A percentile compares a stretch with the other conserved stretches of the same genome.
Conservation (phyloP, 2,797 vertebrate genomes). For the Chloroceryle inda region DNA sequence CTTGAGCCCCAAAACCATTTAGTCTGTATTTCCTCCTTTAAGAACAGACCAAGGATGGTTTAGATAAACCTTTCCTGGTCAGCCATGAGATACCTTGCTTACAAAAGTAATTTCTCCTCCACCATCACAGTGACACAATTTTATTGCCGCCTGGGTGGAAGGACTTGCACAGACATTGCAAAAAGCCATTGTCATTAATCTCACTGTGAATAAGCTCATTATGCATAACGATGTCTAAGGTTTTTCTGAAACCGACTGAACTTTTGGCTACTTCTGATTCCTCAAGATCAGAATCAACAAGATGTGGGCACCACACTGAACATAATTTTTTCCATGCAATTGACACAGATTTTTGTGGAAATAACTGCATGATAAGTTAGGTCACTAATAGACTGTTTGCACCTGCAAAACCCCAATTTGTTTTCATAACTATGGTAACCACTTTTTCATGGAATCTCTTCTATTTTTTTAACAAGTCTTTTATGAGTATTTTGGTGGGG, state of each 20-base stretch:
- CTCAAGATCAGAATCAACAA: background rate
- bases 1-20: background rate
- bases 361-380: background rate
- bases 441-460: background rate
- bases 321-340: conserved; percentile 6
- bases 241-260: background rate
- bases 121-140: background rate
- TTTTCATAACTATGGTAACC: conserved; percentile 56
- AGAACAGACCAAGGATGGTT: background rate
- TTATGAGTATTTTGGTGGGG: background rate
- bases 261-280: background rate
- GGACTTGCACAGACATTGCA: background rate
- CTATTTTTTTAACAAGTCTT: background rate
- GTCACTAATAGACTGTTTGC: conserved; percentile 23
- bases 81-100: background rate
- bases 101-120: background rate
- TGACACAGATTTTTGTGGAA: conserved; percentile 24
- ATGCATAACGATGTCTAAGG: background rate
- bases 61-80: background rate
- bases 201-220: background rate
- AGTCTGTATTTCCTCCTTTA: background rate
- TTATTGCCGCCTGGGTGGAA: background rate
- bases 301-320: background rate
- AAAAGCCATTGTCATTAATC: background rate
- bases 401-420: conserved; percentile 46